Conservation (phyloP, 2,113 vertebrate species). For the Montifringilla adamsi region DNA sequence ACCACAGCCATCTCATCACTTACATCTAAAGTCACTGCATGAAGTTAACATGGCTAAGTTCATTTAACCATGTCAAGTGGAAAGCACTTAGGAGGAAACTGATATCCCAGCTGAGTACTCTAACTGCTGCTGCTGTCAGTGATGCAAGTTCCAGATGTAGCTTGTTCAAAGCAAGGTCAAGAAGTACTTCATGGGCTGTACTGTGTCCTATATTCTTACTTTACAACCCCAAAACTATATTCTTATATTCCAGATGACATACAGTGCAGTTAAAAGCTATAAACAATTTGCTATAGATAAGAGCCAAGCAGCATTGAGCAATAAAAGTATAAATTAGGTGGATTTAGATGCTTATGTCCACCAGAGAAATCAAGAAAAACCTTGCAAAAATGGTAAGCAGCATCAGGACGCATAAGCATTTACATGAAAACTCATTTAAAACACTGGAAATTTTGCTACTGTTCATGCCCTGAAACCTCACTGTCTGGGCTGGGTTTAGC, state of each 20-base stretch:
- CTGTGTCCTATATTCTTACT: neutral
- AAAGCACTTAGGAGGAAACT: neutral
- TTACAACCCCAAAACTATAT: neutral
- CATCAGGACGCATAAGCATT: neutral
- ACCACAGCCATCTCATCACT: neutral
- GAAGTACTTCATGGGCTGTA: neutral
- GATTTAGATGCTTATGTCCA: neutral
- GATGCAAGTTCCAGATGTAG: neutral
- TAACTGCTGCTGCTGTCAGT: neutral
- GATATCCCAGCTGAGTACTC: neutral
- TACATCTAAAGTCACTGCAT: neutral
- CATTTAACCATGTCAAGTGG: neutral
- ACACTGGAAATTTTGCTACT: neutral
- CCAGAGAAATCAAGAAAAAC: neutral
- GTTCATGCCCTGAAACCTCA: neutral
- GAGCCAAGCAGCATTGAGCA: neutral
- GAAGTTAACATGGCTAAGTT: neutral
- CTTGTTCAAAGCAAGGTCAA: neutral
- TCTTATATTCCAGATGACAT: neutral
- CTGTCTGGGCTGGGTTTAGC: neutral
- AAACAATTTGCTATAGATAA: neutral
- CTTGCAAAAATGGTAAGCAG: neutral
- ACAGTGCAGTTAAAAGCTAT: neutral
- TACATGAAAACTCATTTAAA: neutral
- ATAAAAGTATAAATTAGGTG: neutral